Base-by-base conservation (phyloP, 2,888 invertebrate genomes). In the Mythimna albipuncta region DNA sequence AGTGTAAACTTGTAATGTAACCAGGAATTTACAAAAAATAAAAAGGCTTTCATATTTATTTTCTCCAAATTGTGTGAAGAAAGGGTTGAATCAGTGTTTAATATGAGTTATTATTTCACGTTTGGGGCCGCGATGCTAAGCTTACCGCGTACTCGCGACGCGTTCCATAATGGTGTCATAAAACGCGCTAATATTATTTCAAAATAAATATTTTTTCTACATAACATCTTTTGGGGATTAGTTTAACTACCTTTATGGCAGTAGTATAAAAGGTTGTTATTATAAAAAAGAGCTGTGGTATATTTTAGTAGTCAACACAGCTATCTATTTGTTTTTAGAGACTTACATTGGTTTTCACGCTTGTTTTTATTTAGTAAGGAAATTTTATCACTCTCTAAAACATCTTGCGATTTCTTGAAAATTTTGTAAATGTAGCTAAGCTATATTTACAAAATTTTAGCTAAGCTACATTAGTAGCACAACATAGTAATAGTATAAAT, bases 81-180 rank as follows among this genome's bases (percentile, higher is more conserved):
- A 69, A 57, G 59, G 64, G 58, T 67, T 70, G 35, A 55, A 64
- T 71, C 55, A 62, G 69, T 69, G 32, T 71, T 65, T 64, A 72
- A 63, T 64, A 58, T 21, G 38, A 66, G 63, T 69, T 84, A 83
- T 72, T 75, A 75, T 73, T 78, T 73, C 71, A 73, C 64, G 62
- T 75, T 77, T 74, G 63, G 54, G 58, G 50, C 64, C 62, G 75
- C 41, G 59, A 72, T 64, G 62, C 26, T 44, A 72, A 72, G 65
- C 61, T 64, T 41, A 69, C 72, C 71, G 67, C 72, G 67, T 79
- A 67, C 69, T 67, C n/a, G 59, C 62, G 61, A 66, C 26, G 47
- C 65, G 76, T 76, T 85, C 85, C 26, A 72, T 26, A 84, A 72
- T 84, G 75, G 76, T 64, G 61, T 47, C 78, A 75, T 70, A 72